These are phyloP conservation scores for Triplophysa siluroides DNA, from an alignment of 2,113 vertebrate species.

Conservation along the genomic window DNA sequence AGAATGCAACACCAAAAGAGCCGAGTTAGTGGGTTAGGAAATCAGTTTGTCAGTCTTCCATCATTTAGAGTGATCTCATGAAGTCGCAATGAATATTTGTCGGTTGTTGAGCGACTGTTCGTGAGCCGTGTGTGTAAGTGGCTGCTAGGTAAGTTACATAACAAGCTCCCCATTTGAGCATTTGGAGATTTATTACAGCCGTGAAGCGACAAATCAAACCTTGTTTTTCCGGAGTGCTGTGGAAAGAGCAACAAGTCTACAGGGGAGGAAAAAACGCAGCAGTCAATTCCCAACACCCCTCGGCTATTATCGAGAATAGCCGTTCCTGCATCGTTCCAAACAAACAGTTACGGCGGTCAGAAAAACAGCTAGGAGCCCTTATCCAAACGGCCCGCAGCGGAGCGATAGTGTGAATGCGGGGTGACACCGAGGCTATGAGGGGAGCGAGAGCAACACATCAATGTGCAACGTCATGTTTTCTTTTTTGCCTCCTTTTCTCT, in stretches of 20 bases:
- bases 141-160: conserved; percentile 37
- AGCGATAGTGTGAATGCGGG: conserved; percentile 40
- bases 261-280: conserved; percentile 32
- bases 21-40: neutral
- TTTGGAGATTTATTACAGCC: conserved; percentile 36
- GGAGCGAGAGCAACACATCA: conserved; percentile 44
- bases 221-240: conserved; percentile 36
- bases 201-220: conserved; percentile 45
- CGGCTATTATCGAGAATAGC: conserved; percentile 40
- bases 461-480: conserved; percentile 54
- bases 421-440: conserved; percentile 45
- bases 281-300: conserved; percentile 39
- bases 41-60: neutral
- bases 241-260: conserved; percentile 39
- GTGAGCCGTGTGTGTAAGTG: neutral
- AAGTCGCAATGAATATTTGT: neutral
- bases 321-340: conserved; percentile 52
- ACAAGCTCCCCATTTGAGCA: neutral
- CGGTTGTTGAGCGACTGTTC: neutral
- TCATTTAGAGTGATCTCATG: neutral
- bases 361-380: conserved; percentile 56
- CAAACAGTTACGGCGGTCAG: conserved; percentile 55
- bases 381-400: conserved; percentile 38
- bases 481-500: conserved; percentile 24
- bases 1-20: neutral